Evolutionary conservation across 2,888 invertebrate genomes (phyloP).

Genomic region (Helleia helle): DNA sequence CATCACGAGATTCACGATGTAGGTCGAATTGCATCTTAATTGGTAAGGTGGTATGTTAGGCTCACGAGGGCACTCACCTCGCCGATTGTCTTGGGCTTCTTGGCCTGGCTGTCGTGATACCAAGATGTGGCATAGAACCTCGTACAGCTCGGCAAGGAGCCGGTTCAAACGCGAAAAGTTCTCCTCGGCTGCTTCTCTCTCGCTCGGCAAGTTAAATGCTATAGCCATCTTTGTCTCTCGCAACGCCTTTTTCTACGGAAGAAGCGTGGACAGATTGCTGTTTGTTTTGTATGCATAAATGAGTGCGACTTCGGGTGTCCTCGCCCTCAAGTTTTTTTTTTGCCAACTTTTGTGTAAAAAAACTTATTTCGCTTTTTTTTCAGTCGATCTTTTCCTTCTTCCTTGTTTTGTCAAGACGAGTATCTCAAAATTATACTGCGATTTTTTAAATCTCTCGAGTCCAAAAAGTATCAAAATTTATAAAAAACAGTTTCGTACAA

Average conservation of each 20-base stretch:
- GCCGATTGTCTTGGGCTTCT: conserved; percentile 60
- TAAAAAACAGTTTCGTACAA: conserved; percentile 26
- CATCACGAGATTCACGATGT: conserved; percentile 71
- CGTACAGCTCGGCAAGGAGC: conserved; percentile 70
- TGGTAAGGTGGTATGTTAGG: conserved; percentile 69
- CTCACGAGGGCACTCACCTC: conserved; percentile 71
- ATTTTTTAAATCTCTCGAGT: conserved; percentile 18
- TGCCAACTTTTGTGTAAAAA: conserved; percentile 7
- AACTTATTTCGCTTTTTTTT: not conserved
- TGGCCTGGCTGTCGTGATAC: conserved; percentile 65
- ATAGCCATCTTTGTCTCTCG: conserved; percentile 70
- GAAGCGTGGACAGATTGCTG: conserved; percentile 58
- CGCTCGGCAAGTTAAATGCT: conserved; percentile 72
- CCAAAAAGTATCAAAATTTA: conserved; percentile 25
- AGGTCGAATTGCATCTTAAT: conserved; percentile 75
- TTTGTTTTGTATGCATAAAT: conserved; percentile 67
- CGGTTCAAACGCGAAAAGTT: conserved; percentile 73
- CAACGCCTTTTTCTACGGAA: conserved; percentile 55
- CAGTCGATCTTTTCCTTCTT: not conserved
- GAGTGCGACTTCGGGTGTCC: conserved; percentile 34
- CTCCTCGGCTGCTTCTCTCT: conserved; percentile 71
- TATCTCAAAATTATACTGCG: not conserved
- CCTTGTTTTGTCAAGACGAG: not conserved
- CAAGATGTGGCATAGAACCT: conserved; percentile 72
- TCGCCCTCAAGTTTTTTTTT: conserved; percentile 24